phyloP scores from a whole-genome alignment of 2,797 vertebrate genomes.

The Cyprinella venusta region DNA sequence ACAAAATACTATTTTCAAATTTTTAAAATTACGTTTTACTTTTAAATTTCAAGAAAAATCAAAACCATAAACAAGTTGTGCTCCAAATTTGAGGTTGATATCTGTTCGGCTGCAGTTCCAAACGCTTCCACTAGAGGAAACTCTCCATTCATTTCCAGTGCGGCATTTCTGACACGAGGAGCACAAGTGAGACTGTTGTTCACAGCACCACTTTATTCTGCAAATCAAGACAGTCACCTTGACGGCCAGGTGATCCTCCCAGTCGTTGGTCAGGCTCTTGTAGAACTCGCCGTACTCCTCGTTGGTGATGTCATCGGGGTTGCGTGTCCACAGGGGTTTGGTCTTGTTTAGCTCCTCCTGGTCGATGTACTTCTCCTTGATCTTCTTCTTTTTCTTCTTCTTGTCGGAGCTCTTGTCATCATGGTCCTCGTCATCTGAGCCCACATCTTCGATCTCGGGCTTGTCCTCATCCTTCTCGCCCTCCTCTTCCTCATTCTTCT shows the following conservation, averaged over 20 bases:
- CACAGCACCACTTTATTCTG: background rate
- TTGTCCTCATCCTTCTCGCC: slow-evolving; percentile 85
- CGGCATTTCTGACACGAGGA: too few relatives aligned
- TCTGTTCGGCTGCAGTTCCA: too few relatives aligned
- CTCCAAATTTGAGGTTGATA: too few relatives aligned
- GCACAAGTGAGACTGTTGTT: too few relatives aligned
- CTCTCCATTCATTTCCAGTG: too few relatives aligned
- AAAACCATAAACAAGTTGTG: too few relatives aligned
- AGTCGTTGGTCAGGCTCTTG: slow-evolving; percentile 94
- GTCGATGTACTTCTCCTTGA: slow-evolving; percentile 94
- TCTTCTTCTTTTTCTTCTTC: slow-evolving; percentile 94
- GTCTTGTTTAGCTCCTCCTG: slow-evolving; percentile 93
- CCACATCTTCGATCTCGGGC: slow-evolving; percentile 89
- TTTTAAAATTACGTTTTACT: too few relatives aligned
- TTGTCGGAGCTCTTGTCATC: slow-evolving; percentile 89
- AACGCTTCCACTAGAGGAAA: too few relatives aligned
- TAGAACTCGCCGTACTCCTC: slow-evolving; percentile 95
- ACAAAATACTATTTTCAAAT: too few relatives aligned
- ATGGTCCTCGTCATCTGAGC: slow-evolving; percentile 85
- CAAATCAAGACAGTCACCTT: slow-evolving; percentile 77
- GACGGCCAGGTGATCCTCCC: slow-evolving; percentile 95
- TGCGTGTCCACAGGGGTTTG: slow-evolving; percentile 96
- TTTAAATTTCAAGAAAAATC: too few relatives aligned
- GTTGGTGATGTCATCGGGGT: slow-evolving; percentile 92
- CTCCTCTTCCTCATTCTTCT: slow-evolving; percentile 73